Evolutionary conservation across 2,888 invertebrate genomes (phyloP).

Genomic region (Syrista parreyssii): DNA sequence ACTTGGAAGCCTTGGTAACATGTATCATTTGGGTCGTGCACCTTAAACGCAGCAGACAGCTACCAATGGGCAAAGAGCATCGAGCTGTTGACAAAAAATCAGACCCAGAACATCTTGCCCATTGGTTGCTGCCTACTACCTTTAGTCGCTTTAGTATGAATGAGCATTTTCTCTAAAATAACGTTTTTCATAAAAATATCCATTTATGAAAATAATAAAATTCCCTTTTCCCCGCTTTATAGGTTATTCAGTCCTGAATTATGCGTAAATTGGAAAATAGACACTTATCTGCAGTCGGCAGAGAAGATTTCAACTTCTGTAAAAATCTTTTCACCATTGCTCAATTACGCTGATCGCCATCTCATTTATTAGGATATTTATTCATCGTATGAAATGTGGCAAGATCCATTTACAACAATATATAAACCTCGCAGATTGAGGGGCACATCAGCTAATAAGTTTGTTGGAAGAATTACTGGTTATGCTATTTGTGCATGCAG

Average conservation of each 20-base stretch:
- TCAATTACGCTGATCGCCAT: neutral
- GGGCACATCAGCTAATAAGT: constrained; percentile 44
- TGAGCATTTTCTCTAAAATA: too few species aligned
- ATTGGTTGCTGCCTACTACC: too few species aligned
- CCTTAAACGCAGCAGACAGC: too few species aligned
- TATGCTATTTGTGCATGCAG: constrained; percentile 6
- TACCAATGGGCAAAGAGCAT: too few species aligned
- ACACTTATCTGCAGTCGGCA: neutral
- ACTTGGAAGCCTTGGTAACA: neutral
- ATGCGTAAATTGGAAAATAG: too few species aligned
- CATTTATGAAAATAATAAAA: neutral
- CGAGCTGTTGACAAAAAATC: too few species aligned
- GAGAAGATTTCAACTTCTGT: neutral
- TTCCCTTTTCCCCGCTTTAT: too few species aligned
- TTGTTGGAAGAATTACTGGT: neutral
- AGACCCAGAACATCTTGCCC: too few species aligned
- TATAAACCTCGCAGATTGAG: constrained; percentile 43
- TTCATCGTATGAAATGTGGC: constrained; percentile 1
- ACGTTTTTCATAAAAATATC: neutral
- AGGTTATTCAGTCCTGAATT: too few species aligned
- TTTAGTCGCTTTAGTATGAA: too few species aligned
- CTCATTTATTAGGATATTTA: neutral
- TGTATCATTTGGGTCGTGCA: too few species aligned
- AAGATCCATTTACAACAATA: constrained; percentile 30
- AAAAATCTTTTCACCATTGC: neutral